These are phyloP conservation scores for Eumacrocentrus americanus DNA, from an alignment of 2,888 invertebrate species.

Conservation along the genomic window DNA sequence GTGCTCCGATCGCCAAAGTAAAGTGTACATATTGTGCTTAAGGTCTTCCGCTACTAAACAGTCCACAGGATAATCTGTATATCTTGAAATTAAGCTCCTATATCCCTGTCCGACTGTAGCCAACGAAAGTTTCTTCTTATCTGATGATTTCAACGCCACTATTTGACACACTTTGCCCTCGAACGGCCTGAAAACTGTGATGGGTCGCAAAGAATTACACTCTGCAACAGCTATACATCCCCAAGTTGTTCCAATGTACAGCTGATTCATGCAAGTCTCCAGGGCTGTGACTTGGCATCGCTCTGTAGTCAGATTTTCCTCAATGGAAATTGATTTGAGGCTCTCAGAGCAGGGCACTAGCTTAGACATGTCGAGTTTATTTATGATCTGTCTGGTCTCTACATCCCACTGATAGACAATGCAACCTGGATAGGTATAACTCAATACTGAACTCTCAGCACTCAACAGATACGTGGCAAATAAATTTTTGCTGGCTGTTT, in stretches of 20 bases:
- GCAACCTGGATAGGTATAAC: constrained; percentile 86
- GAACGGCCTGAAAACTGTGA: constrained; percentile 91
- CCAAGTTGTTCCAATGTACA: constrained; percentile 94
- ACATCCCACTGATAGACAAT: constrained; percentile 89
- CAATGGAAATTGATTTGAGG: constrained; percentile 87
- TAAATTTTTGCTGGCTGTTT: constrained; percentile 67
- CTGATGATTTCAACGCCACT: constrained; percentile 56
- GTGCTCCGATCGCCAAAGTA: constrained; percentile 76
- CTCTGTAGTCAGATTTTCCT: constrained; percentile 80
- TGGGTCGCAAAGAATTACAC: constrained; percentile 77
- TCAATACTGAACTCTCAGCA: constrained; percentile 71
- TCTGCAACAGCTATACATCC: constrained; percentile 93
- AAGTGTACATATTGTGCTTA: constrained; percentile 67
- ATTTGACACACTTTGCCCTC: constrained; percentile 76
- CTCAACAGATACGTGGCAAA: constrained; percentile 76
- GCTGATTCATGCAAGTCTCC: constrained; percentile 63
- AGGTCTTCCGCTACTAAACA: constrained; percentile 57
- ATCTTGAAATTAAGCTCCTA: constrained; percentile 74
- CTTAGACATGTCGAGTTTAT: constrained; percentile 89
- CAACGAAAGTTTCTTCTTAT: constrained; percentile 65
- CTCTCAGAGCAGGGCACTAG: constrained; percentile 91
- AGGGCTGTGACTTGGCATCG: constrained; percentile 72
- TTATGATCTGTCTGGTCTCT: constrained; percentile 70
- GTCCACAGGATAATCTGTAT: constrained; percentile 65
- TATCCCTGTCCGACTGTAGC: constrained; percentile 87